Base-by-base conservation (phyloP, 2,888 invertebrate species). In the Allophyes oxyacanthae region DNA sequence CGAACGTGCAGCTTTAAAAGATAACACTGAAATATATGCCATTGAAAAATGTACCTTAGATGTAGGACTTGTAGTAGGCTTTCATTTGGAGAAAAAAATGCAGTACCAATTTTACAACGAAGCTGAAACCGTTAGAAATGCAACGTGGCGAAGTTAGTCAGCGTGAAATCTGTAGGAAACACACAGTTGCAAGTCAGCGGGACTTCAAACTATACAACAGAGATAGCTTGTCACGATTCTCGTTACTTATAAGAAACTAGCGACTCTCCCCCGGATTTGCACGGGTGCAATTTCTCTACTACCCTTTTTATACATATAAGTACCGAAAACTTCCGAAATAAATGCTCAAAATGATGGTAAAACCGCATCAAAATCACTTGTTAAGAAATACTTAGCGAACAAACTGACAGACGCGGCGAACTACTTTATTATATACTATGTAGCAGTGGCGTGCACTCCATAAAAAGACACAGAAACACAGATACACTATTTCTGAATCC, bases 131-230 rank as follows among this genome's bases (percentile, higher is more conserved):
- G 53, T 46, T 68, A 57, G 51, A 68, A 56, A 59, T 63, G 50
- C 51, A 63, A 58, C 44, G 57, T 43, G 15, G 44, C 28, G 14
- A 25, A 32, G 55, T 40, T 64, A 64, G 37, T 46, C 45, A 59
- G 55, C 59, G 38, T 70, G 33, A 56, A 59, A 59, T 68, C 59
- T 59, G 43, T 45, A 46, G 54, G 46, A 58, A 70, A 64, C 33
- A 68, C 40, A 51, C 26, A 26, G 25, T 64, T 6, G 51, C 44
- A 5, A 38, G 43, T 55, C 11, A 46, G 36, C 28, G 11, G 8
- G 9, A 11, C 33, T 44, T 34, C 11, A 7, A 13, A 36, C 14
- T 54, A 51, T 42, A 64, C 43, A 55, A 40, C 25, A 26, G 34
- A 55, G 25, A 40, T 40, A 43, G 38, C 13, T 32, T 36, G 25